Conservation (phyloP, 2,888 invertebrate species). For the Resseliella maxima region DNA sequence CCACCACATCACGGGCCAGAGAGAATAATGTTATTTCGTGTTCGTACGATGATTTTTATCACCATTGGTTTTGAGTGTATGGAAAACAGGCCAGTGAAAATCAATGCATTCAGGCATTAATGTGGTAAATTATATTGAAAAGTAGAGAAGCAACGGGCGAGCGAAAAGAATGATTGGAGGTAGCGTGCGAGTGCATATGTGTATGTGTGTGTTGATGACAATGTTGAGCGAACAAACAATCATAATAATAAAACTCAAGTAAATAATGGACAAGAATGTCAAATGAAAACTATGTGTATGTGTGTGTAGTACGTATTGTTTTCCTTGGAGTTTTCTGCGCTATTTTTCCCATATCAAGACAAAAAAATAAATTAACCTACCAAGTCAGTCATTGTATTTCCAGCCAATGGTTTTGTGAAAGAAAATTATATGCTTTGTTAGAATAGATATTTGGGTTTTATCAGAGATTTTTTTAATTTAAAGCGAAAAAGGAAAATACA, state of each 20-base stretch:
- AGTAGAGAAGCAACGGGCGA: not conserved
- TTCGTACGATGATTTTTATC: not conserved
- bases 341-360: not conserved
- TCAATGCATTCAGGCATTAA: not conserved
- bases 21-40: not conserved
- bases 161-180: too few species aligned
- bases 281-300: not conserved
- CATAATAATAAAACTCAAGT: slow-evolving; percentile 7
- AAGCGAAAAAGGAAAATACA: too few species aligned
- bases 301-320: not conserved
- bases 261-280: slow-evolving; percentile 5
- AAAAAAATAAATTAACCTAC: too few species aligned
- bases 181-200: too few species aligned
- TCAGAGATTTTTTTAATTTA: too few species aligned
- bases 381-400: too few species aligned
- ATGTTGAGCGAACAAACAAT: slow-evolving; percentile 20
- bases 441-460: too few species aligned
- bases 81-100: not conserved
- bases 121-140: not conserved
- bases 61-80: not conserved
- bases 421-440: too few species aligned
- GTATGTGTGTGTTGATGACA: not conserved
- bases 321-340: not conserved
- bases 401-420: too few species aligned
- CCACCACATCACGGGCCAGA: too few species aligned